phyloP scores from a whole-genome alignment of 2,113 vertebrate genomes.

The Aplodontia rufa region DNA sequence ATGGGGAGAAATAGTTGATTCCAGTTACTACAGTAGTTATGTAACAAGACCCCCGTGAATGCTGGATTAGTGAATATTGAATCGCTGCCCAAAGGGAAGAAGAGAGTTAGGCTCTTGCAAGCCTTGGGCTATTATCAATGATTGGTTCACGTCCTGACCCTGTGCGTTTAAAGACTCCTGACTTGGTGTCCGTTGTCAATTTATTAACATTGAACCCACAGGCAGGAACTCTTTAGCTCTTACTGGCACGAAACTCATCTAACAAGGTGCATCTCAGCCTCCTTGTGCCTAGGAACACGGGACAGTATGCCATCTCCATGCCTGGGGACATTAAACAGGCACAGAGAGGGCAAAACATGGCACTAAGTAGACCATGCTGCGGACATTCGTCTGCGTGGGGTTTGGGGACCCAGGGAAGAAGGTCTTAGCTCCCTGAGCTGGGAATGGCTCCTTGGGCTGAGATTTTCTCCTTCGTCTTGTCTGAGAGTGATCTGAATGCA shows the following conservation, averaged over 20 bases:
- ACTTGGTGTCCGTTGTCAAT: accelerated
- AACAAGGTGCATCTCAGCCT: accelerated
- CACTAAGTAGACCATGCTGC: accelerated
- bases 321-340: background rate
- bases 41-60: accelerated
- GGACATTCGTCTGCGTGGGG: accelerated
- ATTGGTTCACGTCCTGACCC: background rate
- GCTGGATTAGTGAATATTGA: too few species aligned
- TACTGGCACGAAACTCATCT: accelerated
- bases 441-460: accelerated
- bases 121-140: accelerated
- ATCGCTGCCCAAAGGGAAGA: background rate
- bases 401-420: accelerated
- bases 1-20: background rate
- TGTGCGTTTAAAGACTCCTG: background rate
- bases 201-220: accelerated
- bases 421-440: accelerated
- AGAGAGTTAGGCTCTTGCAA: accelerated
- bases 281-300: accelerated
- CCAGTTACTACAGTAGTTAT: too few species aligned
- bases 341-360: accelerated
- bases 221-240: accelerated
- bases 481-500: accelerated
- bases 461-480: background rate
- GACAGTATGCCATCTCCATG: accelerated